Base-by-base conservation (phyloP, 2,888 invertebrate genomes). In the Lobophora halterata region DNA sequence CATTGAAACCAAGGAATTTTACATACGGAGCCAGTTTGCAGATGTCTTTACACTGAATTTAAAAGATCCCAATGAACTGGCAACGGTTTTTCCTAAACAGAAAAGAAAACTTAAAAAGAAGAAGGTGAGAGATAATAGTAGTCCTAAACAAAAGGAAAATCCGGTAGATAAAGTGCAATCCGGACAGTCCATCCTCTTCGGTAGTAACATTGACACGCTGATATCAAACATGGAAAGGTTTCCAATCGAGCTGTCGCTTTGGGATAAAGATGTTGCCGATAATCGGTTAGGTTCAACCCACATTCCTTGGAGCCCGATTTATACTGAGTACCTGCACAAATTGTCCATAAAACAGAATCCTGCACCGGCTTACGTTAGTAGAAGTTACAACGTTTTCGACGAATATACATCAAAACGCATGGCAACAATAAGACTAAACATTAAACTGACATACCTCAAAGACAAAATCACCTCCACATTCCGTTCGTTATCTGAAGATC, bases 1-100 rank as follows among this genome's bases (percentile, higher is more conserved):
- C 11, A 48, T 63, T 19, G 49, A 59, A 24, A 70, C 59, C 35
- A 71, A 62, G 20, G 58, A 76, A 16, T 77, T 74, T 51, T 25
- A 43, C 34, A 66, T 85, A 12, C 63, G 46, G 45, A 61, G 67
- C 28, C 53, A 76, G 45, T 85, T 81, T 46, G 65, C 67, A 19
- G 65, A 86, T 55, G 46, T 82, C 12, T 86, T 87, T 49, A 62
- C 58, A 3, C 40, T 82, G 8, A 49, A 55, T 29, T 46, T 85
- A 13, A 71, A 63, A 48, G 67, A 74, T 45, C 68, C 73, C 0
- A 65, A 64, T 47, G 45, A 62, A 30, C 11, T 33, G 4, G 28
- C 51, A 8, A 28, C 41, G 5, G 3, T 35, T 8, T 19, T 49
- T 21, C 36, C 49, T 6, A 50, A 45, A 23, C 50, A 37, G 6